Base-by-base conservation (phyloP, 2,888 invertebrate species). In the Coremacera marginata region DNA sequence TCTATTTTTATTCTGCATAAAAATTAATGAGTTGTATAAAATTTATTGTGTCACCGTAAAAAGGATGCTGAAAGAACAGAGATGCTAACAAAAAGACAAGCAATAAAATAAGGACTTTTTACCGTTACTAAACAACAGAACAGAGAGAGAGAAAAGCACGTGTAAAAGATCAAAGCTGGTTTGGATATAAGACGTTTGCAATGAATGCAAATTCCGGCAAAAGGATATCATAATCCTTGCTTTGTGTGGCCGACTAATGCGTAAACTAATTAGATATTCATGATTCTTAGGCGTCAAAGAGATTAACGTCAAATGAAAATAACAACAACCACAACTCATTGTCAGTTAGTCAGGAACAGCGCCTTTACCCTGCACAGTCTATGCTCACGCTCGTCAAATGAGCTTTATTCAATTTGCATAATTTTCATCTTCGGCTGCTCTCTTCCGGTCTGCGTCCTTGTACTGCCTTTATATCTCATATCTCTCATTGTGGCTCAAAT, bases 271-370 rank as follows among this genome's bases (percentile, higher is more conserved):
- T 86, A 85, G 83, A 85, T 84, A 86, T 86, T 86, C 86, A 86
- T 86, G 85, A 86, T 85, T 85, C 85, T 85, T 84, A 84, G 82
- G 86, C 84, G 83, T 84, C 86, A 86, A 85, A 86, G 84, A 86
- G 85, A 86, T 86, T 86, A 86, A 86, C 85, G 84, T 22, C 7
- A 14, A 22, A 19, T 19, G 2, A 55, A n/a, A 55, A 22, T 5
- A 52, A n/a, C 3, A 52, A 52, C 5, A 19, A 25, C 25, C 60
- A 19, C 25, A 25, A 5, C n/a, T 37, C 37, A 37, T 37, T 37
- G 37, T 37, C 8, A 37, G 27, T 62, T 31, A 62, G 27, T 62
- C 25, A 22, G 37, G 37, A 4, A 1, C 44, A 44, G 44, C 1
- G 44, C 14, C 37, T 37, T 3, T 37, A 8, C 7, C 7, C 37